A percentile compares a stretch with the other conserved stretches of the same genome.
These are phyloP conservation scores for Atlantisia rogersi DNA, from an alignment of 2,113 vertebrate genomes.

Conservation along the genomic window DNA sequence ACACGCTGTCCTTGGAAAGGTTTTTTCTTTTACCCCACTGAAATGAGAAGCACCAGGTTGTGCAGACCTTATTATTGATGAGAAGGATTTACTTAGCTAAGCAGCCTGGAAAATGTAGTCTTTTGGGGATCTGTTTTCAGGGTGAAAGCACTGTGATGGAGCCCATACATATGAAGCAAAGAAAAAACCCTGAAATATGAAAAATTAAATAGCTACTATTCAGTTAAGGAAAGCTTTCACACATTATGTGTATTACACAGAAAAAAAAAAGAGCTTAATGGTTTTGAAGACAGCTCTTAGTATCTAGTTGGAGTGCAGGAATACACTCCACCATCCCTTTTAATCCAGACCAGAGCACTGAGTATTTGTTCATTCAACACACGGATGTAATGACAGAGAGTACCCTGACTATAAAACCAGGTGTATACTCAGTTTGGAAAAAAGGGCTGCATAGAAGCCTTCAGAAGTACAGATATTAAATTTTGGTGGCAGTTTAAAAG, in stretches of 20 bases:
- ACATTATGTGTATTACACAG: not conserved
- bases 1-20: not conserved
- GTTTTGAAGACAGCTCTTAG: not conserved
- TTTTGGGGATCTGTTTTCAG: not conserved
- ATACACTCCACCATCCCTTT: not conserved
- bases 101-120: not conserved
- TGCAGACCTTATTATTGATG: not conserved
- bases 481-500: not conserved
- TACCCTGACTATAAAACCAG: not conserved
- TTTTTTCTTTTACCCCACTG: not conserved
- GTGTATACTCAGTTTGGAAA: not conserved
- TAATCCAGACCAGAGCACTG: not conserved
- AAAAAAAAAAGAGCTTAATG: not conserved
- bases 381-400: fast-evolving
- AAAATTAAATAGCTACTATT: not conserved
- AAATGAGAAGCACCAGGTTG: not conserved
- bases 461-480: not conserved
- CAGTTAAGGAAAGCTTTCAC: not conserved
- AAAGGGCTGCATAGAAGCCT: not conserved
- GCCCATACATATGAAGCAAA: not conserved
- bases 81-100: conserved; percentile 8
- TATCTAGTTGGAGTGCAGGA: not conserved
- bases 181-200: not conserved
- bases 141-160: not conserved
- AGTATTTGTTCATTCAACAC: not conserved